phyloP scores from a whole-genome alignment of 2,888 invertebrate species.

The Megalurothrips usitatus region DNA sequence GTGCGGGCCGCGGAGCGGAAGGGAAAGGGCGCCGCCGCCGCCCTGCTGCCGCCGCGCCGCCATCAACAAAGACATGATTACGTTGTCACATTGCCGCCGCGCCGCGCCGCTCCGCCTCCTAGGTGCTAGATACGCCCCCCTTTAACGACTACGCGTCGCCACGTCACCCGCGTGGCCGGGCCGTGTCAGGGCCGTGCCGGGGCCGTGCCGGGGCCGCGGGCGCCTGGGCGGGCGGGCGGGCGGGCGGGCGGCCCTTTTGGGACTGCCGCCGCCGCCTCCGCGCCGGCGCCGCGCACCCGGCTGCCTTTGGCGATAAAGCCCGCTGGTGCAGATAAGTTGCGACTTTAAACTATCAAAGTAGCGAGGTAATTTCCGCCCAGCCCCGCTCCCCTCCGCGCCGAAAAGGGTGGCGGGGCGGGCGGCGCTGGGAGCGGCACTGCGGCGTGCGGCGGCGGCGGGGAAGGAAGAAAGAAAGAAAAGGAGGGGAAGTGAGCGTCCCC shows the following conservation, averaged over 20 bases:
- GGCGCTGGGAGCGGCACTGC: too few relatives aligned
- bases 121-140: neutral
- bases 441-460: too few relatives aligned
- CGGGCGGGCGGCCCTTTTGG: neutral
- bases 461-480: too few relatives aligned
- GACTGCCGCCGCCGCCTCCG: neutral
- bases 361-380: neutral
- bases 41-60: too few relatives aligned
- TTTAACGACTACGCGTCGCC: too few relatives aligned
- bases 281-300: neutral
- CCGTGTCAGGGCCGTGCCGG: too few relatives aligned
- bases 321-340: conserved; percentile 25
- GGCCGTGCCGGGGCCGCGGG: neutral
- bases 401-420: too few relatives aligned
- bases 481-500: too few relatives aligned
- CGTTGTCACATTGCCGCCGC: neutral
- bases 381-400: neutral
- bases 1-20: too few relatives aligned
- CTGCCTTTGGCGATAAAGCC: neutral
- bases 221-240: neutral
- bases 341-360: conserved; percentile 25
- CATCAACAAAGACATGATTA: conserved; percentile 3
- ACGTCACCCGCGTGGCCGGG: too few relatives aligned
- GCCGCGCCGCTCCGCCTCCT: neutral
- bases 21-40: too few relatives aligned